A percentile compares a stretch with the other conserved stretches of the same genome.
Evolutionary conservation across 1,140 invertebrate species (phyloP).

Genomic region (Pentalonia nigronervosa): DNA sequence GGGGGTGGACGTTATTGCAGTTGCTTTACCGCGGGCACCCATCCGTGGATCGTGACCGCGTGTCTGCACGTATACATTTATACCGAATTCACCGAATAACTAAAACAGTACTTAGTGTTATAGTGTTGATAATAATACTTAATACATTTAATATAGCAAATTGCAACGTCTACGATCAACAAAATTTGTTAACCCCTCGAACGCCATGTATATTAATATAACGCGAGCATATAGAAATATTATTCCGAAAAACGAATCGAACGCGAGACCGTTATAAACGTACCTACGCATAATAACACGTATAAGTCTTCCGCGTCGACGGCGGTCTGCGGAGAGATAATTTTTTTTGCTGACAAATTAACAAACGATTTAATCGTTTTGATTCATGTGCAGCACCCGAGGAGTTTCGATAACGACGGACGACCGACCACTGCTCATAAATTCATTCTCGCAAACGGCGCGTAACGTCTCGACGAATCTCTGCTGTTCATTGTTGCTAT

Average conservation of each 20-base stretch:
- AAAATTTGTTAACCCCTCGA: background rate
- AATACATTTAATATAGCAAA: background rate
- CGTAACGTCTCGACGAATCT: background rate
- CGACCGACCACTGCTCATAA: conserved; percentile 5
- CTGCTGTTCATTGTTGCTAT: background rate
- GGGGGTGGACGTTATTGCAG: background rate
- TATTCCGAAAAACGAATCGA: background rate
- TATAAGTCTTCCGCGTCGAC: background rate
- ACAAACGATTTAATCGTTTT: conserved; percentile 10
- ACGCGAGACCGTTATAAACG: background rate
- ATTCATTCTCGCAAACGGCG: conserved; percentile 23
- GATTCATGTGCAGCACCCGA: background rate
- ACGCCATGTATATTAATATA: background rate
- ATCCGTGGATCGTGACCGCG: background rate
- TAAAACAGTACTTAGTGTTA: background rate
- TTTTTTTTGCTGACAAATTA: conserved; percentile 34
- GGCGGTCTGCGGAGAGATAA: background rate
- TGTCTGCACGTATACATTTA: background rate
- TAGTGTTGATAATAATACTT: background rate
- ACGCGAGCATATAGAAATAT: background rate
- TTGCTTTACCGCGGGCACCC: background rate
- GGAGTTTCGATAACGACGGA: background rate
- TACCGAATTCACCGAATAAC: background rate
- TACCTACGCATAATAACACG: no score
- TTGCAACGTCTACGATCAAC: background rate